Evolutionary conservation across 2,797 vertebrate genomes (phyloP).

Genomic region (Lemur catta): DNA sequence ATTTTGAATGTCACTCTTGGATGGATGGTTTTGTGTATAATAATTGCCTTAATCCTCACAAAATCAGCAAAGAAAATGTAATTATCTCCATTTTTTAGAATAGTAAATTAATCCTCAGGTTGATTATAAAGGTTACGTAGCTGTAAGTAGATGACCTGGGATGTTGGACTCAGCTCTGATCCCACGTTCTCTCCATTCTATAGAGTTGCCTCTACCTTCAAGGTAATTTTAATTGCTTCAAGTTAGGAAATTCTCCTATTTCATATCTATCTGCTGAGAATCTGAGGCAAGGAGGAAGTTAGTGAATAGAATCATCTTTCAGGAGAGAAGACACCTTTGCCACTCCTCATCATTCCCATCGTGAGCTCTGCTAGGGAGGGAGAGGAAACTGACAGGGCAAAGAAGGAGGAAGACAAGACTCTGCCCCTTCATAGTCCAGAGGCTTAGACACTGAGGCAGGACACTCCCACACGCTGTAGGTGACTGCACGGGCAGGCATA

Average conservation of each 20-base stretch:
- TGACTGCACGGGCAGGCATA: constrained; percentile 58
- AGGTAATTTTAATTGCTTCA: not conserved
- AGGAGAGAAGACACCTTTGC: not conserved
- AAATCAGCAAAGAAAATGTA: not conserved
- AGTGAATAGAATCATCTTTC: not conserved
- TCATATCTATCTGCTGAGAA: not conserved
- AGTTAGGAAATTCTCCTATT: not conserved
- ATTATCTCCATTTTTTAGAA: not conserved
- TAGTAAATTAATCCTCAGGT: not conserved
- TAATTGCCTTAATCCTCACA: not conserved
- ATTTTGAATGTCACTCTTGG: not conserved
- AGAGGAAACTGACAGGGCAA: not conserved
- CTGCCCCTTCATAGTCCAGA: not conserved
- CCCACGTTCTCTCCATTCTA: not conserved
- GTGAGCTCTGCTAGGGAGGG: not conserved
- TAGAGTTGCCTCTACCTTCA: not conserved
- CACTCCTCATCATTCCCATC: not conserved
- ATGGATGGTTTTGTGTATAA: not conserved
- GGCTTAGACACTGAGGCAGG: not conserved
- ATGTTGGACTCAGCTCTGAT: not conserved
- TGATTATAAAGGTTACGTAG: not conserved
- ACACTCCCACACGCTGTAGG: constrained; percentile 45
- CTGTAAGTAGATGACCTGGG: not conserved
- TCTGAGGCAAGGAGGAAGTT: not conserved
- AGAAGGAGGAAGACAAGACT: not conserved